Percentiles rank a stretch among this genome's conserved stretches.
These are phyloP conservation scores for Trissolcus basalis DNA, from an alignment of 1,140 invertebrate genomes.

Conservation along the genomic window DNA sequence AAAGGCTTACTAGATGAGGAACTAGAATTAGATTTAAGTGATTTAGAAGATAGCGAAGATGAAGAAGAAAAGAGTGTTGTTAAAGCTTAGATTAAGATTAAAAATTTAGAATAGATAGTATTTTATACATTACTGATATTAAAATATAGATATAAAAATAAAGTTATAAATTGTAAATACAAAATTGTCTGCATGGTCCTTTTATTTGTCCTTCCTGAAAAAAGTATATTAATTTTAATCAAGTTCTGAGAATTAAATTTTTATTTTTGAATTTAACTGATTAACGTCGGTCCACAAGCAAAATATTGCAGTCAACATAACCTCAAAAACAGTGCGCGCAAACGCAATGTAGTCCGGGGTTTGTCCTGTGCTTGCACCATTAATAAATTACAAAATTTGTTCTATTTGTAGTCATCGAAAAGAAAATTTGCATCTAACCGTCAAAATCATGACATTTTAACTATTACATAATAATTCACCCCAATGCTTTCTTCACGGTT, in stretches of 20 bases:
- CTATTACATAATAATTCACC: conserved; percentile 20
- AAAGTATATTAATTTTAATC: too few species aligned
- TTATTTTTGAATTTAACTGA: too few species aligned
- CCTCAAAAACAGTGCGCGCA: conserved; percentile 16
- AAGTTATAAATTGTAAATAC: too few species aligned
- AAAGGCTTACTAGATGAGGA: conserved; percentile 67
- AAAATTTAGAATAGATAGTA: too few species aligned
- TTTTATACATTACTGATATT: too few species aligned
- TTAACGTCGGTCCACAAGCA: too few species aligned
- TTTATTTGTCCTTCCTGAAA: too few species aligned
- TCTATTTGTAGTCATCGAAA: conserved; percentile 17
- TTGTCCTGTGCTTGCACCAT: conserved; percentile 1
- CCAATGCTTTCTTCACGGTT: neutral
- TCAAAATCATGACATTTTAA: conserved; percentile 33
- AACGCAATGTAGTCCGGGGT: conserved; percentile 7
- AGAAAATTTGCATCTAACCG: conserved; percentile 17
- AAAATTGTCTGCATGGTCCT: too few species aligned
- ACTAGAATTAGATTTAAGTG: conserved; percentile 70
- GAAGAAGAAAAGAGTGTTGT: conserved; percentile 15
- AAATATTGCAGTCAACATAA: neutral
- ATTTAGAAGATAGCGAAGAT: conserved; percentile 57
- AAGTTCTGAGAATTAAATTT: too few species aligned
- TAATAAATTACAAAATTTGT: conserved; percentile 33
- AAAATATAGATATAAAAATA: too few species aligned
- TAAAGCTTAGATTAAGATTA: neutral